Evolutionary conservation across 2,113 vertebrate genomes (phyloP), one percentile per base, ranked within the genome.

Genomic region (Paratilapia polleni): DNA sequence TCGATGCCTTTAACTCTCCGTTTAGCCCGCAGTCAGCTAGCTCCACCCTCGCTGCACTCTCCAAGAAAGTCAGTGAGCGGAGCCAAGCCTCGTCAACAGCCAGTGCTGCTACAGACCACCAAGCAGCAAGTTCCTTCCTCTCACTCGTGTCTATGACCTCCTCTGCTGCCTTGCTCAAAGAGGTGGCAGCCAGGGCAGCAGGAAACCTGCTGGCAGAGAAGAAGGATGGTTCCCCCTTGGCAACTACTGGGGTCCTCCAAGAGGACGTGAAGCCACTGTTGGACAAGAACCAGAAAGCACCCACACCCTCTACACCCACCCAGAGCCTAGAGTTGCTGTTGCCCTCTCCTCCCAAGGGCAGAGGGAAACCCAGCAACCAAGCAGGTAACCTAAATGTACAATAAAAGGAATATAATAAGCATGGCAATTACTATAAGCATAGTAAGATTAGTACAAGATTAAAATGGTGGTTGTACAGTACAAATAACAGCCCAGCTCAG

Each of bases 1-100:
- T 99, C 2, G 98, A 99, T 93, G 96, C 98, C 89, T 99, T 99
- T 91, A 96, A 97, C 79, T 98, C 98, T 6, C 98, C 98, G 20
- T 99, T 99, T 88, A 99, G 97, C 95, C 97, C 98, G 1, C 98
- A 99, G 96, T 99, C 98, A 3, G 98, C 98, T 85, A 99, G 98
- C 93, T 99, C 98, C 85, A 99, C 98, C 0, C 95, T 99, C 76
- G 98, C 98, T 56, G 98, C 98, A 22, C 95, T 99, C 86, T 99
- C 98, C 94, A 99, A 99, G 97, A 99, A 99, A 95, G 98, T 99
- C 89, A 99, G 98, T 8, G 98, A 99, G 94, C 95, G 98, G 90
- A 97, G 97, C 89, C 95, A 98, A 93, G 96, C 96, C 64, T 96
- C 97, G 94, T 94, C 93, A 11, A 89, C 91, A 9, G 75, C 91